Evolutionary conservation across 2,797 vertebrate species (phyloP).

Genomic region (Urosaurus nigricauda): DNA sequence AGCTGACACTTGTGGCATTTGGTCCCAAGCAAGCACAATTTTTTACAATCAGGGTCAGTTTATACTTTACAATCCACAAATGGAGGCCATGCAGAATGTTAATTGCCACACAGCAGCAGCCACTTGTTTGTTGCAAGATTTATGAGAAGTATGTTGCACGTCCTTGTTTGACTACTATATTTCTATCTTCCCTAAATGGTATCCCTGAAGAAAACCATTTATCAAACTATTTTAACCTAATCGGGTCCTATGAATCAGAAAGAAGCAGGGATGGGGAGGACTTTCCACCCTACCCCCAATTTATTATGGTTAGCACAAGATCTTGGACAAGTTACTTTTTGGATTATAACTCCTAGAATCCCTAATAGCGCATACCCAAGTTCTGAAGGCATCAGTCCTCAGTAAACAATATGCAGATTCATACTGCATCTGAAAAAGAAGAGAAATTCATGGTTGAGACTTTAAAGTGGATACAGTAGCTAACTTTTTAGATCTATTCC

Average conservation of each 20-base stretch:
- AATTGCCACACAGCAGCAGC: not conserved
- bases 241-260: too few relatives aligned
- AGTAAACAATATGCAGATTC: not conserved
- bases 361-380: not conserved
- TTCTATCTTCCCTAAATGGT: constrained; percentile 1
- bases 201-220: not conserved
- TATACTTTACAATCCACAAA: not conserved
- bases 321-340: too few relatives aligned
- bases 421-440: not conserved
- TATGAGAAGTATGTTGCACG: not conserved
- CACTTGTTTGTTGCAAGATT: not conserved
- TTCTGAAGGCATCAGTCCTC: not conserved
- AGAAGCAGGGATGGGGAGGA: too few relatives aligned
- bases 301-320: too few relatives aligned
- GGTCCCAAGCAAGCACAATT: not conserved
- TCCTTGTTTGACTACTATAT: not conserved
- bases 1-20: not conserved
- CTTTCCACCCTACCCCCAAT: too few relatives aligned
- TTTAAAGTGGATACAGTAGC: not conserved
- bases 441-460: not conserved
- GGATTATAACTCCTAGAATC: too few relatives aligned
- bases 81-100: not conserved
- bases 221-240: not conserved
- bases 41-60: not conserved
- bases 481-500: too few relatives aligned